phyloP scores from a whole-genome alignment of 92 coral and sea anemone species.

The Parazoanthus swiftii region DNA sequence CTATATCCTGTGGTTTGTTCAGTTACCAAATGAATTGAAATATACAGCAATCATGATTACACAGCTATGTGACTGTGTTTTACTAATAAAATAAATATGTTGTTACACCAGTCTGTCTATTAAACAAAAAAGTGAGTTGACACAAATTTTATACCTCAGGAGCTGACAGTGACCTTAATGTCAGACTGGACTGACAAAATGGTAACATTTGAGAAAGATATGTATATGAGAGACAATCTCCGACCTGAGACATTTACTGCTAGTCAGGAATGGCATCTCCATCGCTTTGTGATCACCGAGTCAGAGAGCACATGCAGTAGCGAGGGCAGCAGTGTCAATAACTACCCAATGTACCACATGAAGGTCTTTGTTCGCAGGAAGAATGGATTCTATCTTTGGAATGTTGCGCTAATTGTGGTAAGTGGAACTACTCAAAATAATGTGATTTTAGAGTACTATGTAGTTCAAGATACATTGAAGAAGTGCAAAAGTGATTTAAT shows the following conservation, averaged over 20 bases:
- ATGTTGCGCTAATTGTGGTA: conserved; percentile 69
- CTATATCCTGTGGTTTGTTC: too few species aligned
- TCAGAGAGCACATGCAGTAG: conserved; percentile 48
- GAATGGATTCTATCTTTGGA: conserved; percentile 76
- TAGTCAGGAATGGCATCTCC: conserved; percentile 67
- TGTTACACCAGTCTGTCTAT: too few species aligned
- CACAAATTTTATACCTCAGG: conserved; percentile 35
- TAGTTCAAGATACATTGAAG: too few species aligned
- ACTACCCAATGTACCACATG: conserved; percentile 73
- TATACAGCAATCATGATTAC: too few species aligned
- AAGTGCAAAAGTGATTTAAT: too few species aligned
- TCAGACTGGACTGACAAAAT: conserved; percentile 78
- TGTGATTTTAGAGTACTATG: too few species aligned
- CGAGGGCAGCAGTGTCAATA: conserved; percentile 69
- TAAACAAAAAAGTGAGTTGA: too few species aligned
- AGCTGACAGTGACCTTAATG: conserved; percentile 67
- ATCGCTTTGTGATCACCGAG: conserved; percentile 65
- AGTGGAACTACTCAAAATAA: conserved; percentile 6
- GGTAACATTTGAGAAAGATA: conserved; percentile 62
- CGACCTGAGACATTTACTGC: conserved; percentile 73
- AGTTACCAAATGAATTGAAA: too few species aligned
- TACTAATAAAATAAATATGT: too few species aligned
- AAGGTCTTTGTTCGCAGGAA: conserved; percentile 62
- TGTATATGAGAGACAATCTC: conserved; percentile 55
- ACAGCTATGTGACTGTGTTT: too few species aligned